Base-by-base conservation (phyloP, 2,888 invertebrate genomes). In the Scaptodrosophila latifasciaeformis region DNA sequence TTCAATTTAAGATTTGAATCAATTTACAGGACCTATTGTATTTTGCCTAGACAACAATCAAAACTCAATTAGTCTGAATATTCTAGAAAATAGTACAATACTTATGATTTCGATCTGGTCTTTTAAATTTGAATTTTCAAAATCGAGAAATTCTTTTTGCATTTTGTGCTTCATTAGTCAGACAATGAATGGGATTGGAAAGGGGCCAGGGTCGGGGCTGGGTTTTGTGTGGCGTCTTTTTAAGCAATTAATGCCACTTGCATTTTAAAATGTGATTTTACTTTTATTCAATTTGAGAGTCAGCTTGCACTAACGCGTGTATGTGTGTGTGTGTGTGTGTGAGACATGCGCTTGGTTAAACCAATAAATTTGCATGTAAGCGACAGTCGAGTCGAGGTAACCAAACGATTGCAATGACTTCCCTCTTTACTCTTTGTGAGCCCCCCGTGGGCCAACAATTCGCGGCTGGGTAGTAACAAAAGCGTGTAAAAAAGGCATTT, bases 291-390 rank as follows among this genome's bases (percentile, higher is more conserved):
- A 55, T 56, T 61, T 52, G 59, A 5, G 24, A 7, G 24, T 3
- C 24, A 7, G 24, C 24, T 24, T 3, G 24, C 24, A 24, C 4
- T 7, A 7, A 7, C 24, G 7, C 3, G 24, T 59, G 62, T 34
- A 40, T 42, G n/a, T n/a, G n/a, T n/a, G n/a, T n/a, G n/a, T n/a
- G n/a, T n/a, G n/a, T n/a, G n/a, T n/a, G n/a, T n/a, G n/a, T n/a
- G n/a, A n/a, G 24, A 49, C 35, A 57, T 46, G 21, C 45, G 49
- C 58, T 42, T 10, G 40, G 34, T 34, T 52, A 52, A 57, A 52
- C 60, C 72, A 62, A 76, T 70, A 69, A 76, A 76, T 76, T 70
- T 65, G 52, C 66, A 65, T 65, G 58, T 45, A 44, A 59, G 9
- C 27, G 19, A 24, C 37, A 10, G 37, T 18, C 17, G 37, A 10